Conservation (phyloP, 2,797 vertebrate genomes). For the Staurois parvus region DNA sequence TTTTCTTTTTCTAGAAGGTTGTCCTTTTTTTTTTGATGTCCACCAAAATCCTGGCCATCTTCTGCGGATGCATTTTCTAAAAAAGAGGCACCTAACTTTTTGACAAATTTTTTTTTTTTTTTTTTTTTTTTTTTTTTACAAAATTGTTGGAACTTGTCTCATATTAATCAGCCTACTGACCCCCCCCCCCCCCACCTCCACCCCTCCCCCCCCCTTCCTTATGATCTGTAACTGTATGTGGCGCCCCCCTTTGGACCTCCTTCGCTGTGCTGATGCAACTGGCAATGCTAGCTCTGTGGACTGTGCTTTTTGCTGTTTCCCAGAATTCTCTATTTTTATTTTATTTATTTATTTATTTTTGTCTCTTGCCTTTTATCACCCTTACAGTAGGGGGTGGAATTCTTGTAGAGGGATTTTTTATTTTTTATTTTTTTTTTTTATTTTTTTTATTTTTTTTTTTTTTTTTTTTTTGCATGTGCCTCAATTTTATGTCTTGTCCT, state of each 20-base stretch:
- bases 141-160: slow-evolving; percentile 64
- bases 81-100: slow-evolving; percentile 66
- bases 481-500: not conserved
- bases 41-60: not conserved
- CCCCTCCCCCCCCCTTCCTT: slow-evolving; percentile 54
- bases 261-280: slow-evolving; percentile 38
- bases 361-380: not conserved
- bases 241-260: not conserved
- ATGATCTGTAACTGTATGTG: slow-evolving; percentile 21
- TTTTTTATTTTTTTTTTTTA: not conserved
- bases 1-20: too few relatives aligned
- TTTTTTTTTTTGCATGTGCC: not conserved
- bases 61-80: slow-evolving; percentile 60
- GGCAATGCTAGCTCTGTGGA: slow-evolving; percentile 41
- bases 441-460: not conserved
- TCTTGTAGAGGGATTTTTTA: not conserved
- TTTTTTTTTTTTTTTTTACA: too few relatives aligned
- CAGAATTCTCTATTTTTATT: not conserved
- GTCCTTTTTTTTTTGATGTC: too few relatives aligned
- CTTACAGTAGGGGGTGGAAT: not conserved
- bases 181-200: slow-evolving; percentile 58
- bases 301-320: slow-evolving; percentile 36
- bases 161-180: slow-evolving; percentile 65
- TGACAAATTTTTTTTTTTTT: slow-evolving; percentile 51
- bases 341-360: too few relatives aligned